These are phyloP conservation scores for Spisula subtruncata DNA, from an alignment of 2,888 invertebrate species.

Conservation along the genomic window DNA sequence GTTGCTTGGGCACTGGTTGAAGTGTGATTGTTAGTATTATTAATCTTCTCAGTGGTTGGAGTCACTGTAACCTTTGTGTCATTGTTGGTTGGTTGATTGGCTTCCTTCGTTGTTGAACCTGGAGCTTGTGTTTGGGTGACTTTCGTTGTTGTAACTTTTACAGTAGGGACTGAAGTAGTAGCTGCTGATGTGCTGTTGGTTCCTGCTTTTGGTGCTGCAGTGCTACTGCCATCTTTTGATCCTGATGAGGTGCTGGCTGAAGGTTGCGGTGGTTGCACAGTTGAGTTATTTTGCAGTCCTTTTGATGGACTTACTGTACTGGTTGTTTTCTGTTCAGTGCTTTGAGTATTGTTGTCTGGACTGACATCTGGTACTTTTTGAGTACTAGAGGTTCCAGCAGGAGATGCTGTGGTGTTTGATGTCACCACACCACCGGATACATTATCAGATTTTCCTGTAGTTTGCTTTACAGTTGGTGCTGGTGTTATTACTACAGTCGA, in stretches of 20 bases:
- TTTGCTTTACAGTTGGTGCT: too few relatives aligned
- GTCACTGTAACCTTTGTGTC: not conserved
- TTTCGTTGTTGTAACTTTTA: not conserved
- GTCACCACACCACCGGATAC: not conserved
- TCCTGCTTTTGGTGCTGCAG: not conserved
- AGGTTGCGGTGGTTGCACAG: not conserved
- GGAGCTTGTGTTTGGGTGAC: not conserved
- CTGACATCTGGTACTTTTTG: not conserved
- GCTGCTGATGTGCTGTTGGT: not conserved
- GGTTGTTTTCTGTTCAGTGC: not conserved
- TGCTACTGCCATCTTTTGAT: not conserved
- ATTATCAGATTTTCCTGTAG: not conserved
- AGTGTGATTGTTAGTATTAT: not conserved
- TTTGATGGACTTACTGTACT: conserved; percentile 15
- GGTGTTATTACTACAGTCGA: too few relatives aligned
- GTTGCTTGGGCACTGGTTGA: not conserved
- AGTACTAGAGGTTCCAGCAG: not conserved
- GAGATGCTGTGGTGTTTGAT: not conserved
- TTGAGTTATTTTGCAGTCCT: not conserved
- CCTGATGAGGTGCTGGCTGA: not conserved
- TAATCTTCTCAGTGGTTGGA: not conserved
- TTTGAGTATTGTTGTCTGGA: not conserved
- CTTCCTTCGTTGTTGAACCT: conserved; percentile 22
- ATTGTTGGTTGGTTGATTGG: too few relatives aligned
- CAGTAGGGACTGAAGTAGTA: not conserved